Conservation (phyloP, 2,888 invertebrate species). For the Agrochola circellaris region DNA sequence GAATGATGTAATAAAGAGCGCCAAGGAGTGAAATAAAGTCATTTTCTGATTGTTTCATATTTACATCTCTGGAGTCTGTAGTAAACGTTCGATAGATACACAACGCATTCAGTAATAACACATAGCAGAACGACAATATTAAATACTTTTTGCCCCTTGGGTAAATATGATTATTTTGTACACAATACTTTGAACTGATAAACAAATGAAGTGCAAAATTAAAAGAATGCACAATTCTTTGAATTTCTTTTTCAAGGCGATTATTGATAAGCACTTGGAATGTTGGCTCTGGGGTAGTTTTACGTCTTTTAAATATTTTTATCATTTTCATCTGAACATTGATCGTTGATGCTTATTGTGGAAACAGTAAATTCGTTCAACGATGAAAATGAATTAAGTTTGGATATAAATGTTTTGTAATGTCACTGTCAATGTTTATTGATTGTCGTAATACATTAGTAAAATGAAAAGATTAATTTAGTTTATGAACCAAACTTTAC, state of each 20-base stretch:
- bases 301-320: not conserved
- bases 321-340: not conserved
- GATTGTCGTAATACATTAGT: not conserved
- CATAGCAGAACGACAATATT: not conserved
- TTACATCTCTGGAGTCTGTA: not conserved
- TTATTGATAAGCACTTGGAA: constrained; percentile 3
- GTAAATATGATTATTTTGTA: constrained; percentile 18
- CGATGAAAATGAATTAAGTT: not conserved
- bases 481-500: not conserved
- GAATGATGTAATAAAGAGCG: not conserved
- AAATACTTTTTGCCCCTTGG: constrained; percentile 8
- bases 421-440: no score
- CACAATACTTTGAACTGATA: constrained; percentile 26
- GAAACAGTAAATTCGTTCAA: not conserved
- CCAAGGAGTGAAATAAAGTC: not conserved
- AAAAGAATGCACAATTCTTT: constrained; percentile 18
- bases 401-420: no score
- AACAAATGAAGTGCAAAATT: constrained; percentile 15
- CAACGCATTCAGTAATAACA: not conserved
- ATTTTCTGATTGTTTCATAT: not conserved
- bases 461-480: not conserved
- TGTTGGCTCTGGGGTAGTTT: not conserved
- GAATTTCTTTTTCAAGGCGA: constrained; percentile 10
- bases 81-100: not conserved
- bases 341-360: not conserved